phyloP scores from a whole-genome alignment of 2,888 invertebrate genomes.

The Prosopocoilus inquinatus region DNA sequence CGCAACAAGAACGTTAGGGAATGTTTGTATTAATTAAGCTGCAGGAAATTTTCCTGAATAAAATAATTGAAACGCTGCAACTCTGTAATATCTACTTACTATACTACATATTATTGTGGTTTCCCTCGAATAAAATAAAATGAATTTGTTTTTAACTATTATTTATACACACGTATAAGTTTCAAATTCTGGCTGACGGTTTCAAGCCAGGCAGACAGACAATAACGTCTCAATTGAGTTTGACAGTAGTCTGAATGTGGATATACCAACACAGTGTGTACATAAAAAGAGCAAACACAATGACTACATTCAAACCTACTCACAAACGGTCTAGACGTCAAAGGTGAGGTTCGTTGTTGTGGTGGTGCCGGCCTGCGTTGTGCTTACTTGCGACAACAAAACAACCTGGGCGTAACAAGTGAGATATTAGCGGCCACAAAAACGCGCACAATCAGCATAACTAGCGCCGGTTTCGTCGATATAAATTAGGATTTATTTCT shows the following conservation, averaged over 20 bases:
- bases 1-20: neutral
- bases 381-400: neutral
- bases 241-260: slow-evolving; percentile 11
- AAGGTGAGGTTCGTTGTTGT: slow-evolving; percentile 6
- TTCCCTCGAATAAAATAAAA: too few species aligned
- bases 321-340: slow-evolving; percentile 5
- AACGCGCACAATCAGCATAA: neutral
- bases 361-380: neutral
- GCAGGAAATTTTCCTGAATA: too few species aligned
- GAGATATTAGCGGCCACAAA: slow-evolving; percentile 1
- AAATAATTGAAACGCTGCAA: too few species aligned
- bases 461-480: neutral
- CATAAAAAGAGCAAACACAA: slow-evolving; percentile 8
- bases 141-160: too few species aligned
- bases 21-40: neutral
- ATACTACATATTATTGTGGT: too few species aligned
- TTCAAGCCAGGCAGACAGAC: neutral
- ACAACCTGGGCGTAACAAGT: slow-evolving; percentile 7
- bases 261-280: slow-evolving; percentile 6
- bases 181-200: too few species aligned
- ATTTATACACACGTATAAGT: too few species aligned
- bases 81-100: too few species aligned
- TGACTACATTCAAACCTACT: slow-evolving; percentile 9
- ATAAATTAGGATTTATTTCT: slow-evolving; percentile 3
- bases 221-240: slow-evolving; percentile 10